Percentiles rank a stretch among this genome's conserved stretches.
These are phyloP conservation scores for Pangasianodon hypophthalmus DNA, from an alignment of 2,113 vertebrate species.

Conservation along the genomic window DNA sequence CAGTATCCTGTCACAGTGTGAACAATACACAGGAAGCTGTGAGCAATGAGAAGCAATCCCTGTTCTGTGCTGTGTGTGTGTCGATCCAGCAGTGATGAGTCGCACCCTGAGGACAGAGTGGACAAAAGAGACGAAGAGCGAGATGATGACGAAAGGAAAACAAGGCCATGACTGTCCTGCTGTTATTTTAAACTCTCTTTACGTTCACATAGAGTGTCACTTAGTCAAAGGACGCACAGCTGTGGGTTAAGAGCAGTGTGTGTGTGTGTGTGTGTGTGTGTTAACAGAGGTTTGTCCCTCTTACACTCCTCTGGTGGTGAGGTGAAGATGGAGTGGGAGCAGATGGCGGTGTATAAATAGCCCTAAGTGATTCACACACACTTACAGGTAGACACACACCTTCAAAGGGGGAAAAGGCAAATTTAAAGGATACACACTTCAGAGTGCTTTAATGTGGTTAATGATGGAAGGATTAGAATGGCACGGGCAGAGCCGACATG, in stretches of 20 bases:
- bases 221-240: constrained; percentile 17
- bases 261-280: background rate
- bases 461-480: constrained; percentile 2
- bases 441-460: constrained; percentile 51
- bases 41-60: constrained; percentile 20
- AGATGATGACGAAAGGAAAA: constrained; percentile 45
- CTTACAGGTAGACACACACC: constrained; percentile 28
- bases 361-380: constrained; percentile 22
- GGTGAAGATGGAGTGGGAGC: constrained; percentile 41
- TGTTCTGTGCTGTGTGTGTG: constrained; percentile 20
- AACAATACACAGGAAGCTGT: constrained; percentile 51
- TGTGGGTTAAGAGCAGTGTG: background rate
- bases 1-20: constrained; percentile 43
- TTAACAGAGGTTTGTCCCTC: constrained; percentile 33
- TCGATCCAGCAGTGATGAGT: constrained; percentile 37
- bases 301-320: constrained; percentile 4
- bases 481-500: constrained; percentile 38
- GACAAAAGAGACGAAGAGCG: constrained; percentile 51
- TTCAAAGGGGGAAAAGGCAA: constrained; percentile 24
- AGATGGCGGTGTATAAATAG: constrained; percentile 50
- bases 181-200: constrained; percentile 45
- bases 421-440: constrained; percentile 37
- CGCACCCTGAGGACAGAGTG: constrained; percentile 37
- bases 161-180: constrained; percentile 43
- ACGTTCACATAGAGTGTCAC: constrained; percentile 23